phyloP scores from a whole-genome alignment of 2,888 invertebrate species.

The Drosophila lutescens region DNA sequence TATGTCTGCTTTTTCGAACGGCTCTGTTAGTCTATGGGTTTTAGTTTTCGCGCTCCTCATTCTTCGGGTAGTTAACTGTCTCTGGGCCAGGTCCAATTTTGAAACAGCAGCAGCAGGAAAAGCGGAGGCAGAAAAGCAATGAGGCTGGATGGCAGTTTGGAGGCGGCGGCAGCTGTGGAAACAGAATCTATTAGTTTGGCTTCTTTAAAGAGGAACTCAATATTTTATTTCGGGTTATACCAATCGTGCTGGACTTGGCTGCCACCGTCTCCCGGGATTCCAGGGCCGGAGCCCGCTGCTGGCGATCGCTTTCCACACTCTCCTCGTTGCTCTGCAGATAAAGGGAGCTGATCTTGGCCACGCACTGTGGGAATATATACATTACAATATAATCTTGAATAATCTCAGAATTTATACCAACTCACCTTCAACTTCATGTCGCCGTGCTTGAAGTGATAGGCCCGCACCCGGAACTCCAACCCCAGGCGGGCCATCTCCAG shows the following conservation, averaged over 20 bases:
- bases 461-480: conserved; percentile 91
- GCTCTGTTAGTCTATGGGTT: conserved; percentile 13
- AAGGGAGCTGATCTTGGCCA: conserved; percentile 93
- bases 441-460: conserved; percentile 91
- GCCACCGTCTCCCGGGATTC: conserved; percentile 90
- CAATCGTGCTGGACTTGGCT: conserved; percentile 89
- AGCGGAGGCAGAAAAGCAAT: conserved; percentile 53
- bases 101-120: conserved; percentile 48
- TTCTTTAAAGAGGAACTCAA: fast-evolving
- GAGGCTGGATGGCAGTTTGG: conserved; percentile 51
- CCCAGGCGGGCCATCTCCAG: conserved; percentile 91
- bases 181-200: background rate
- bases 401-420: background rate
- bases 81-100: conserved; percentile 53
- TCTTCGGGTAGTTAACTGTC: conserved; percentile 59
- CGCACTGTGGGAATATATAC: conserved; percentile 86
- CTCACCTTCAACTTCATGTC: conserved; percentile 92
- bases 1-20: conserved; percentile 60
- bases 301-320: conserved; percentile 91
- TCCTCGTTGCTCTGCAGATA: conserved; percentile 95
- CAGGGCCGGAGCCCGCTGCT: conserved; percentile 89
- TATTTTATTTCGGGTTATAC: conserved; percentile 79
- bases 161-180: conserved; percentile 54
- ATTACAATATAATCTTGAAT: background rate
- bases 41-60: conserved; percentile 1